Evolutionary conservation across 2,113 vertebrate genomes (phyloP).

Genomic region (Paradisaea rubra): DNA sequence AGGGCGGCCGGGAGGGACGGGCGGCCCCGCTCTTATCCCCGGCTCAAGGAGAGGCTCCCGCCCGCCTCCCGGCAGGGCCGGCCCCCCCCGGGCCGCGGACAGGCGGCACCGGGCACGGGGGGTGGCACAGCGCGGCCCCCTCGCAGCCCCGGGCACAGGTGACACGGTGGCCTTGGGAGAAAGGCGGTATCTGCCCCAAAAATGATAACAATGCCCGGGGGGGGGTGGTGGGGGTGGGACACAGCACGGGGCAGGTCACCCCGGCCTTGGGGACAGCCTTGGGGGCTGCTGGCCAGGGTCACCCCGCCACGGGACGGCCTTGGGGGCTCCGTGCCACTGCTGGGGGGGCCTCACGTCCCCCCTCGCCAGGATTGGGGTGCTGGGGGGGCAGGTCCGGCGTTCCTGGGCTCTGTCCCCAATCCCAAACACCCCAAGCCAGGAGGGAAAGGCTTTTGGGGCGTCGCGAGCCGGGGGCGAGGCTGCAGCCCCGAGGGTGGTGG

Average conservation of each 20-base stretch:
- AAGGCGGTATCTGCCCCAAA: background rate
- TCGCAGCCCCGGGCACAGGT: background rate
- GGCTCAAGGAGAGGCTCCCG: background rate
- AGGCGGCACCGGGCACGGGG: background rate
- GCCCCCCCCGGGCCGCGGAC: background rate
- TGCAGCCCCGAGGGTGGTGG: fast-evolving
- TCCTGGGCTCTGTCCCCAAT: background rate
- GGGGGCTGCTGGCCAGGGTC: background rate
- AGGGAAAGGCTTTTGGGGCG: background rate
- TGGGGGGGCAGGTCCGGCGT: no score
- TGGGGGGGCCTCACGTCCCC: fast-evolving
- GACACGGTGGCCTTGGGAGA: fast-evolving
- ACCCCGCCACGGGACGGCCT: background rate
- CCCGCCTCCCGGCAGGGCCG: background rate
- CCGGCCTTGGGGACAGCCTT: background rate
- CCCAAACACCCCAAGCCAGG: fast-evolving
- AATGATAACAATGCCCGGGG: background rate
- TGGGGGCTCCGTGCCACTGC: no score
- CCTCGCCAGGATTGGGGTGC: background rate
- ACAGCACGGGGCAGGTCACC: background rate
- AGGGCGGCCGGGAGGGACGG: background rate
- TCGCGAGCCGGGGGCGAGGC: background rate
- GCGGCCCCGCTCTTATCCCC: slow-evolving; percentile 26
- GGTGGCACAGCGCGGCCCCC: background rate
- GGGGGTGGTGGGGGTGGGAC: no score